Base-by-base conservation (phyloP, 1,140 invertebrate genomes). In the Stegodyphus mimosarum region DNA sequence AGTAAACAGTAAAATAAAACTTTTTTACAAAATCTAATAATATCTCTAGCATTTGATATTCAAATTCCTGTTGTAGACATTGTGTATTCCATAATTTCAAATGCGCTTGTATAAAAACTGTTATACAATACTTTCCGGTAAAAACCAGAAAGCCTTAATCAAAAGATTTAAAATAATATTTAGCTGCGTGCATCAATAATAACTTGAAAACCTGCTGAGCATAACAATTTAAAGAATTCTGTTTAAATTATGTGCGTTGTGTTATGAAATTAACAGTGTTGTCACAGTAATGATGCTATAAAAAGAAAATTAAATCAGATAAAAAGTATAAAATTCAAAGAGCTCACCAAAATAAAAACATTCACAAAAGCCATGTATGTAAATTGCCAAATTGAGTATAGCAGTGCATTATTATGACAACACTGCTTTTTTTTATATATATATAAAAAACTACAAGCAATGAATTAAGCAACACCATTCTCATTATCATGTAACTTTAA, bases 331-430 rank as follows among this genome's bases (percentile, higher is more conserved):
- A 9, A 52, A 66, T 63, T 50, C 51, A 49, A 71, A 63, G 64
- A 73, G 85, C 85, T 86, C 85, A 86, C 77, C 71, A 86, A 80
- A 80, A 63, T 7, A 18, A 67, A 55, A 51, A 52, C 11, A 18
- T 71, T 33, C 18, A n/a, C 18, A 78, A 51, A 78, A 78, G 33
- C 11, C 13, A 52, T 33, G 15, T 7, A 6, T 74, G 7, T 17
- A 64, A 86, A 67, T 15, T 60, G 55, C 55, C 9, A 9, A 60
- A 60, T 60, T 60, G 15, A 67, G 1, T 66, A 49, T 10, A 81
- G 85, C 85, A 86, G 85, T 86, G 71, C 72, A 76, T 77, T 72
- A 78, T n/a, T 48, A 75, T 86, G 85, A 86, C 77, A 86, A 86
- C 77, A 86, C 77, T 69, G 85, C 85, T 80, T 70, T 55, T n/a